Conservation (phyloP, 2,797 vertebrate genomes). For the Moxostoma hubbsi region DNA sequence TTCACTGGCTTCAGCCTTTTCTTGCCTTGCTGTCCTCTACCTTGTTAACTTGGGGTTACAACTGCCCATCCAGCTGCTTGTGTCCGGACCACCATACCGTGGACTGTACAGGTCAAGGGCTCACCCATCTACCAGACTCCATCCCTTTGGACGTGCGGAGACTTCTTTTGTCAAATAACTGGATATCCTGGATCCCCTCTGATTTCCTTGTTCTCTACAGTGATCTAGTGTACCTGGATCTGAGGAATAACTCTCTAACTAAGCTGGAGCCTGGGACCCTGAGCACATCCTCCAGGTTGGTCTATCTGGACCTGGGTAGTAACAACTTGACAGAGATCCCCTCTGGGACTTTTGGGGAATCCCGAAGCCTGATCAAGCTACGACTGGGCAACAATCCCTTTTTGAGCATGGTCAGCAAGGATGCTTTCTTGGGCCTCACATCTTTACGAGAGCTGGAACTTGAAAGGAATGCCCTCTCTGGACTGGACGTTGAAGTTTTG, state of each 20-base stretch:
- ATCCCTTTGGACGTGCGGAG: conserved; percentile 89
- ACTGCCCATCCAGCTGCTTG: conserved; percentile 86
- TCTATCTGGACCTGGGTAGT: conserved; percentile 89
- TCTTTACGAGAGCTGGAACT: conserved; percentile 89
- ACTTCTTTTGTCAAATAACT: conserved; percentile 89
- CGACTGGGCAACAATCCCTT: conserved; percentile 86
- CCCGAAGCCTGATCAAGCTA: conserved; percentile 85
- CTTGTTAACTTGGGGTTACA: conserved; percentile 69
- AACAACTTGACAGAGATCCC: conserved; percentile 89
- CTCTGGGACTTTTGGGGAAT: conserved; percentile 84
- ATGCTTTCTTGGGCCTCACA: conserved; percentile 84
- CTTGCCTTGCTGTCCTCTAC: conserved; percentile 80
- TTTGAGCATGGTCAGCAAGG: conserved; percentile 82
- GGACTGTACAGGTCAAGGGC: conserved; percentile 86
- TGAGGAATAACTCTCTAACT: conserved; percentile 89
- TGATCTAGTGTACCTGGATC: conserved; percentile 91
- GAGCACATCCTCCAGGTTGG: conserved; percentile 85
- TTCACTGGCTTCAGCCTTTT: conserved; percentile 79
- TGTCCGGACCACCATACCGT: conserved; percentile 92
- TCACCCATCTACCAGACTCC: conserved; percentile 84
- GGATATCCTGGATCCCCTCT: conserved; percentile 85
- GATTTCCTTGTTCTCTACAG: conserved; percentile 92
- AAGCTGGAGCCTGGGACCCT: conserved; percentile 87
- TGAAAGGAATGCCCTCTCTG: conserved; percentile 83
- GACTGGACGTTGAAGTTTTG: conserved; percentile 81